A percentile compares a stretch with the other conserved stretches of the same genome.
Conservation (phyloP, 2,797 vertebrate species). For the Serranus cabrilla region DNA sequence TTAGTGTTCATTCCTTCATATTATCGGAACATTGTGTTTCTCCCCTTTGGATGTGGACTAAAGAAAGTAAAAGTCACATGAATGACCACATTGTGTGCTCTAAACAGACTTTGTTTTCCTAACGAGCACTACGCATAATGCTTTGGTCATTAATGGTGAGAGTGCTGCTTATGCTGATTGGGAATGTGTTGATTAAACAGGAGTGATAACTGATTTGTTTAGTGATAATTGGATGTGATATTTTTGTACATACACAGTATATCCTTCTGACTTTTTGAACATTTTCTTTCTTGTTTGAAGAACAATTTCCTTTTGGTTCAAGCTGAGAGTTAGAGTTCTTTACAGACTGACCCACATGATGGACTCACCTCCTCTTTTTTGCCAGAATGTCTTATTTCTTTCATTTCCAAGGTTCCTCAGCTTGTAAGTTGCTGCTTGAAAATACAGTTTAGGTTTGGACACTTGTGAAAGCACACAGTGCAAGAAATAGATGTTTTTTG, state of each 20-base stretch:
- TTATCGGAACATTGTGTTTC: background rate
- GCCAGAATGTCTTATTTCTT: conserved; percentile 12
- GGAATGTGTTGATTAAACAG: conserved; percentile 12
- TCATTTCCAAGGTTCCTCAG: conserved; percentile 11
- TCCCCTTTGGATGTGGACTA: background rate
- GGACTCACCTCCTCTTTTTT: conserved; percentile 3
- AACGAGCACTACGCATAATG: conserved; percentile 9
- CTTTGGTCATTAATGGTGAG: background rate
- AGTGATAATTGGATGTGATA: conserved; percentile 29
- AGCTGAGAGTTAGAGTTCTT: background rate
- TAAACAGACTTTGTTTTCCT: conserved; percentile 3
- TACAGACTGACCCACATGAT: background rate
- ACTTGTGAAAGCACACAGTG: conserved; percentile 1
- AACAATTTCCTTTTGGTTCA: background rate
- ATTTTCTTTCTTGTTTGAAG: background rate
- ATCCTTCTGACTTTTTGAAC: background rate
- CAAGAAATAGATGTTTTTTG: background rate
- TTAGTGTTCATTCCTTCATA: background rate
- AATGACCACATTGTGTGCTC: background rate
- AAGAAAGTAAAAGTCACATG: background rate
- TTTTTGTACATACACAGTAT: background rate
- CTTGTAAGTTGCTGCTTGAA: background rate
- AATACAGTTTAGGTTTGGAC: conserved; percentile 10
- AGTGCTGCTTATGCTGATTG: background rate
- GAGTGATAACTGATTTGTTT: background rate